Evolutionary conservation across 2,113 vertebrate species (phyloP).

Genomic region (Oreochromis aureus): DNA sequence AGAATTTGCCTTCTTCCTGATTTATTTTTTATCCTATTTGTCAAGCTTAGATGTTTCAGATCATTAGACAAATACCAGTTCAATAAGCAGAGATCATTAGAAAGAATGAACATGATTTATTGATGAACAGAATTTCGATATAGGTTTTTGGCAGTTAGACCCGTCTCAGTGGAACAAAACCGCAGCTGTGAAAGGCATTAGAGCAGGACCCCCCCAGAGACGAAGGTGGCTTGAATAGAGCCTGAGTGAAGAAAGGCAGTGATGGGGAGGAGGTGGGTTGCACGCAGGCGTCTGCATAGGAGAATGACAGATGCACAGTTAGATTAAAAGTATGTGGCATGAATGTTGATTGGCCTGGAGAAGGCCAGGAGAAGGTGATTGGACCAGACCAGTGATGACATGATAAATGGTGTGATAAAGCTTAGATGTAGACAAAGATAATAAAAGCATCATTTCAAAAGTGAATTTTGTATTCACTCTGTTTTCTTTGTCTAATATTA

Average conservation of each 20-base stretch:
- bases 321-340: background rate
- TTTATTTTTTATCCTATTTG: background rate
- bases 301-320: background rate
- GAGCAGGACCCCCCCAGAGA: background rate
- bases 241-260: background rate
- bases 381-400: background rate
- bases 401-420: background rate
- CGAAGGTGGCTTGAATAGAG: background rate
- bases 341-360: background rate
- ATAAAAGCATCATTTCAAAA: background rate
- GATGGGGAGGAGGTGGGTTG: background rate
- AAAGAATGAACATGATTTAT: background rate
- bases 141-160: background rate
- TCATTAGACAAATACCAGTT: background rate
- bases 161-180: background rate
- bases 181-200: background rate
- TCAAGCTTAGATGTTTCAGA: background rate
- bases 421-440: background rate
- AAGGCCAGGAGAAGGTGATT: background rate
- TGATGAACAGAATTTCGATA: background rate
- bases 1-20: rapidly evolving
- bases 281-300: background rate
- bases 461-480: background rate
- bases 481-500: background rate
- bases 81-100: background rate